Conservation (phyloP, 2,113 vertebrate genomes). For the Xiphophorus couchianus region DNA sequence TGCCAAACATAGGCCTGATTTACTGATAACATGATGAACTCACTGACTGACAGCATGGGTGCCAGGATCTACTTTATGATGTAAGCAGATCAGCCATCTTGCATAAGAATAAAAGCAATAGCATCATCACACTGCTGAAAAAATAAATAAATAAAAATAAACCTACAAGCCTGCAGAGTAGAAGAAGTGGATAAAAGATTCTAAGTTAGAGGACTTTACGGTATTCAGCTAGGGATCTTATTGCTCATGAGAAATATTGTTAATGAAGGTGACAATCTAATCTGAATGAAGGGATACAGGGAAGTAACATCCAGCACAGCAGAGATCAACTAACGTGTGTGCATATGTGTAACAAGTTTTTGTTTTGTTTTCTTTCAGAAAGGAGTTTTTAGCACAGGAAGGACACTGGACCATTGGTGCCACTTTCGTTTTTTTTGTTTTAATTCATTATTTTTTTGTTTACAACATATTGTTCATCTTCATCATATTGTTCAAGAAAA, state of each 20-base stretch:
- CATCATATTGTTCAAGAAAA: too few relatives aligned
- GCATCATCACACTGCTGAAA: not conserved
- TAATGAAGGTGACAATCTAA: not conserved
- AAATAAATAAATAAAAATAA: not conserved
- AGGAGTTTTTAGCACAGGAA: too few relatives aligned
- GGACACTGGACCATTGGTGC: too few relatives aligned
- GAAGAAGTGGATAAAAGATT: slow-evolving; percentile 23
- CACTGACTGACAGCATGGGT: not conserved
- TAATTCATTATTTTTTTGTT: too few relatives aligned
- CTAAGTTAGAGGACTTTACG: not conserved
- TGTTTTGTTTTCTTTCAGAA: too few relatives aligned
- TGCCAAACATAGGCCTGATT: slow-evolving; percentile 56
- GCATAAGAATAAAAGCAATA: slow-evolving; percentile 13
- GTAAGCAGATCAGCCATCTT: slow-evolving; percentile 32
- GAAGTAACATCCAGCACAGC: not conserved
- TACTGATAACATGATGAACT: slow-evolving; percentile 32
- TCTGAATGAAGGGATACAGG: not conserved
- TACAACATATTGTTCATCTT: too few relatives aligned
- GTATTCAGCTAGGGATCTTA: too few relatives aligned
- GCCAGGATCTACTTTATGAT: slow-evolving; percentile 19
- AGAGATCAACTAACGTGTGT: too few relatives aligned
- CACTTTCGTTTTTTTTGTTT: too few relatives aligned
- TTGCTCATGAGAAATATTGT: not conserved
- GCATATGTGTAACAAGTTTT: too few relatives aligned
- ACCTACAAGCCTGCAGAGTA: slow-evolving; percentile 6